Conservation (phyloP, 2,888 invertebrate genomes). For the Doris montereyensis region DNA sequence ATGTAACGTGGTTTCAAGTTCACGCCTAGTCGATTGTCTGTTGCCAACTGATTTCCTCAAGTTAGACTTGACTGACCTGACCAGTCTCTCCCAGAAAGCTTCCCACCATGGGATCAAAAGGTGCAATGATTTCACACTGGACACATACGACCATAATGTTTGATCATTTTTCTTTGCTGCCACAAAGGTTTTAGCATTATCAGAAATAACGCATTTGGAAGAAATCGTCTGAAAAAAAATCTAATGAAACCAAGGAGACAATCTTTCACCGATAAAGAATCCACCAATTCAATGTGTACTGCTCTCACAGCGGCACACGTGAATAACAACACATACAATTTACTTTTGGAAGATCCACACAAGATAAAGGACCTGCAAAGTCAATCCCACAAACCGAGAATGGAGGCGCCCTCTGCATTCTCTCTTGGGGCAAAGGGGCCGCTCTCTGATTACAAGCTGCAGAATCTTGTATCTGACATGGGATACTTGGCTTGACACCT, state of each 20-base stretch:
- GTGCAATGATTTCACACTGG: no score
- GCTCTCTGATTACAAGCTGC: neutral
- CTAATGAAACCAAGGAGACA: neutral
- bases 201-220: neutral
- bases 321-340: neutral
- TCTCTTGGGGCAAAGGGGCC: neutral
- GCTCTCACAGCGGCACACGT: neutral
- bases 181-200: no score
- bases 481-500: neutral
- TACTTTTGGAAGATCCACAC: neutral
- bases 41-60: no score
- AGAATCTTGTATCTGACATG: neutral
- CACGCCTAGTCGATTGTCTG: no score
- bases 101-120: no score
- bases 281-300: neutral
- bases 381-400: neutral
- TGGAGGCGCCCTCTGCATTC: neutral
- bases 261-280: neutral
- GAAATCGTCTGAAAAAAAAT: neutral
- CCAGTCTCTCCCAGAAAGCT: no score
- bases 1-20: no score
- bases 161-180: no score
- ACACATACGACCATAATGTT: no score
- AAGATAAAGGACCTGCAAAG: neutral
- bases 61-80: no score